phyloP scores from a whole-genome alignment of 2,888 invertebrate genomes.

The Nemurella pictetii region DNA sequence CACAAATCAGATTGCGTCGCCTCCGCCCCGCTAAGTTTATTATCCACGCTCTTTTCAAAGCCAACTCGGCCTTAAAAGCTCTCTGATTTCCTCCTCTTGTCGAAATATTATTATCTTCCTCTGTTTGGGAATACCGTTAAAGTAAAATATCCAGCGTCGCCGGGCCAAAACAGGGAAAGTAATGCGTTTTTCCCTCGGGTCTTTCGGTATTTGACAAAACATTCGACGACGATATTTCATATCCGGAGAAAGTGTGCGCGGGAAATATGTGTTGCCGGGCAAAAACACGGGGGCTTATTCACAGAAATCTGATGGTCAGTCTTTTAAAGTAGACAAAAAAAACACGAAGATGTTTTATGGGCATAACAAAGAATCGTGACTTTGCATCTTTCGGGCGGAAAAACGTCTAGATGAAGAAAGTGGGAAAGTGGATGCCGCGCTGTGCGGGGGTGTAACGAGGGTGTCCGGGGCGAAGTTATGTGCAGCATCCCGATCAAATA shows the following conservation, averaged over 20 bases:
- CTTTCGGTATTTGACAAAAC: slow-evolving; percentile 21
- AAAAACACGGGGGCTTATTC: slow-evolving; percentile 16
- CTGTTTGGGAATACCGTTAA: slow-evolving; percentile 16
- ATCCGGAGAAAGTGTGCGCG: neutral
- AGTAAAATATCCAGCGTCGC: slow-evolving; percentile 3
- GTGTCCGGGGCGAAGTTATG: slow-evolving; percentile 31
- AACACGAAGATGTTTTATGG: slow-evolving; percentile 30
- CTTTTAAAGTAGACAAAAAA: slow-evolving; percentile 15
- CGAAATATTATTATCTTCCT: slow-evolving; percentile 18
- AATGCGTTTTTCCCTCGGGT: slow-evolving; percentile 10
- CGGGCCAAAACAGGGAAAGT: neutral
- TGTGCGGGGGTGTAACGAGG: neutral
- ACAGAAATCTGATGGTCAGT: slow-evolving; percentile 33
- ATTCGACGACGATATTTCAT: slow-evolving; percentile 11
- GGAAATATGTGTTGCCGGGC: slow-evolving; percentile 26
- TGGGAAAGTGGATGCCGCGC: slow-evolving; percentile 20
- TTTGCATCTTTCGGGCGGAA: slow-evolving; percentile 35
- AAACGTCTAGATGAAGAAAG: slow-evolving; percentile 24
- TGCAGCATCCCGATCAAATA: slow-evolving; percentile 36
- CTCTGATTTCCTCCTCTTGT: slow-evolving; percentile 13
- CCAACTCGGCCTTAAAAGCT: slow-evolving; percentile 25
- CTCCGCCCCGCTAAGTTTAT: slow-evolving; percentile 31
- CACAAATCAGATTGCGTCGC: slow-evolving; percentile 33
- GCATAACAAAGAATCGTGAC: slow-evolving; percentile 35
- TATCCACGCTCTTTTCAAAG: slow-evolving; percentile 24